phyloP scores from a whole-genome alignment of 2,888 invertebrate genomes.

The Pristionchus japonicus region DNA sequence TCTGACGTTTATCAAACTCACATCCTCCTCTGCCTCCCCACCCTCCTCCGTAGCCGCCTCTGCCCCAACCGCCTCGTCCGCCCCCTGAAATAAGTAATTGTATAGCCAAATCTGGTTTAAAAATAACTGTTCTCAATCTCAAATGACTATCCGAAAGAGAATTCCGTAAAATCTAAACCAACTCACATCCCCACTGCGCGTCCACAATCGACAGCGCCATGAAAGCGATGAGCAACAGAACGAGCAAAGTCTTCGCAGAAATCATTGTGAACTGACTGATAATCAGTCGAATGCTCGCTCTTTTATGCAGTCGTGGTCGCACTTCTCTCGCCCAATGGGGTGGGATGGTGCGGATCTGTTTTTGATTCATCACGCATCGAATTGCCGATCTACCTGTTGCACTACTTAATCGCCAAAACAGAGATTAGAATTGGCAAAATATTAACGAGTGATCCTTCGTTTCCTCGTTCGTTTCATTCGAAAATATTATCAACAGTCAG shows the following conservation, averaged over 20 bases:
- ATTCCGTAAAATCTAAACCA: background rate
- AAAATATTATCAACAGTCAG: no score
- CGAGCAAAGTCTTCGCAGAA: background rate
- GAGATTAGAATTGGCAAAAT: background rate
- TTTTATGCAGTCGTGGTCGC: background rate
- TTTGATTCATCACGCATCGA: background rate
- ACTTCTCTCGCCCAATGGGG: background rate
- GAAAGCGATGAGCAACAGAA: background rate
- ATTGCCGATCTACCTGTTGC: background rate
- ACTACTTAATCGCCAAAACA: background rate
- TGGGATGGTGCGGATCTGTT: background rate
- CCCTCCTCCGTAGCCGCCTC: background rate
- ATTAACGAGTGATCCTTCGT: background rate
- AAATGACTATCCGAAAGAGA: background rate
- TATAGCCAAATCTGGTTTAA: background rate
- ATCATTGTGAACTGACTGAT: background rate
- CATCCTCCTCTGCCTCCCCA: background rate
- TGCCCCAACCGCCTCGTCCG: background rate
- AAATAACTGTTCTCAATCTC: background rate
- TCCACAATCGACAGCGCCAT: background rate
- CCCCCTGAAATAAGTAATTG: background rate
- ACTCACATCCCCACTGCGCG: slow-evolving; percentile 29
- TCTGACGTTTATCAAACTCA: no score
- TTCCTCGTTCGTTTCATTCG: no score
- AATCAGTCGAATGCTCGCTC: background rate